These are phyloP conservation scores for Carcharodon carcharias DNA, from an alignment of 2,797 vertebrate species.

Conservation along the genomic window DNA sequence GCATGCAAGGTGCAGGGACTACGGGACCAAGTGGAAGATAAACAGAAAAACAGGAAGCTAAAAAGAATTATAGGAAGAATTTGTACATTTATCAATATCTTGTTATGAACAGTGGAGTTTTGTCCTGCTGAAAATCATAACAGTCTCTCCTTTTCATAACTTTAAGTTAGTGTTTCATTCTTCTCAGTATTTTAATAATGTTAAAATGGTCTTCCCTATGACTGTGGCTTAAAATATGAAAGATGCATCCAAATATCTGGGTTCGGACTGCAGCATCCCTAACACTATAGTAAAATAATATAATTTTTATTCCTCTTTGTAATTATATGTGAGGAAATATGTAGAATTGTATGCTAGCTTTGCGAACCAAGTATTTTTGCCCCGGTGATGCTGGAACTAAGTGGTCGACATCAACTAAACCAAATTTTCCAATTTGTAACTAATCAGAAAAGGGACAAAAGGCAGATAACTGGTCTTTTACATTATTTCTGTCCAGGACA, in stretches of 20 bases:
- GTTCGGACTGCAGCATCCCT: background rate
- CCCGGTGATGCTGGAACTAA: background rate
- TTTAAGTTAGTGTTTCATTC: background rate
- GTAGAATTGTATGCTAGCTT: background rate
- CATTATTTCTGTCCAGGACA: background rate
- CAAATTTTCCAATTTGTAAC: background rate
- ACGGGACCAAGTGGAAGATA: background rate
- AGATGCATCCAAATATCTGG: background rate
- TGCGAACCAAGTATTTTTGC: background rate
- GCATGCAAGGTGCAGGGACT: background rate
- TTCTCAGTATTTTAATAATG: background rate
- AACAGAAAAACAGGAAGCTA: background rate
- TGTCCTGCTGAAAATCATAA: background rate
- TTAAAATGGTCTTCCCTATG: background rate
- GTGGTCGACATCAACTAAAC: background rate
- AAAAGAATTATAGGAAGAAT: background rate
- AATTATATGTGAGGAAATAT: background rate
- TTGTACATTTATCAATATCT: background rate
- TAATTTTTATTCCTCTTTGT: background rate
- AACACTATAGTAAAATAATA: background rate
- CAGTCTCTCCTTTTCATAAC: background rate
- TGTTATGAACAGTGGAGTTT: background rate
- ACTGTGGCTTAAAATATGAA: background rate
- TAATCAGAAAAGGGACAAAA: background rate
- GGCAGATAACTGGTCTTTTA: background rate